Evolutionary conservation across 2,888 invertebrate species (phyloP).

Genomic region (Corythucha ciliata): DNA sequence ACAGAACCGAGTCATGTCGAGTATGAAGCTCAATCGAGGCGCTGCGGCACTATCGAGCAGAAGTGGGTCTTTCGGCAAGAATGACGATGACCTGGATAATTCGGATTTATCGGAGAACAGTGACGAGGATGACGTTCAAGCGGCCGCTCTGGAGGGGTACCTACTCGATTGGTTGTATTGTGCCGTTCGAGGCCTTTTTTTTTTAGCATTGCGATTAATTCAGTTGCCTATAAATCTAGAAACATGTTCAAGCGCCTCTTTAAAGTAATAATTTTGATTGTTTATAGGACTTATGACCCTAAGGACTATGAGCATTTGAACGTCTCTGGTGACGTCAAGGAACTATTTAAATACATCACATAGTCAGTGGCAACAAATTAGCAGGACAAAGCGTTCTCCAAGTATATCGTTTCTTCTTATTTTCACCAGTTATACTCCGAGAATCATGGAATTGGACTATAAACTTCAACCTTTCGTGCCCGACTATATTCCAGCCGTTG

Average conservation of each 20-base stretch:
- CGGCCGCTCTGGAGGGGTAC: slow-evolving; percentile 36
- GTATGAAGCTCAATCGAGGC: too few species aligned
- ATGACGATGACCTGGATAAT: slow-evolving; percentile 27
- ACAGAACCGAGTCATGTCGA: not conserved
- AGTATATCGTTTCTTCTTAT: not conserved
- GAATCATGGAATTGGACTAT: slow-evolving; percentile 79
- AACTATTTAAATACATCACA: slow-evolving; percentile 85
- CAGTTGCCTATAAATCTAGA: slow-evolving; percentile 27
- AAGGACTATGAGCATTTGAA: slow-evolving; percentile 72
- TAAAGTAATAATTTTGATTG: not conserved
- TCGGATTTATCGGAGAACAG: slow-evolving; percentile 31
- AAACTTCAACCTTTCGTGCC: slow-evolving; percentile 90
- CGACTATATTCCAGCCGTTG: slow-evolving; percentile 94
- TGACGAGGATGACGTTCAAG: slow-evolving; percentile 39
- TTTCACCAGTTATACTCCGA: slow-evolving; percentile 73
- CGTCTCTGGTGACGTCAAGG: slow-evolving; percentile 75
- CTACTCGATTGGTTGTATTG: slow-evolving; percentile 20
- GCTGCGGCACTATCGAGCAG: too few species aligned
- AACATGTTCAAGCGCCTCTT: slow-evolving; percentile 17
- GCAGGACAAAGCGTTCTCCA: not conserved
- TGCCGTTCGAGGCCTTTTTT: slow-evolving; percentile 11
- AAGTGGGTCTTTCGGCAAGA: slow-evolving; percentile 1
- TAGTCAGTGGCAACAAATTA: slow-evolving; percentile 58
- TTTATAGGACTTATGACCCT: slow-evolving; percentile 59
- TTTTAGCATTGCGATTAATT: slow-evolving; percentile 1